Evolutionary conservation across 1,140 invertebrate species (phyloP).

Genomic region (Ceratosolen fusciceps): DNA sequence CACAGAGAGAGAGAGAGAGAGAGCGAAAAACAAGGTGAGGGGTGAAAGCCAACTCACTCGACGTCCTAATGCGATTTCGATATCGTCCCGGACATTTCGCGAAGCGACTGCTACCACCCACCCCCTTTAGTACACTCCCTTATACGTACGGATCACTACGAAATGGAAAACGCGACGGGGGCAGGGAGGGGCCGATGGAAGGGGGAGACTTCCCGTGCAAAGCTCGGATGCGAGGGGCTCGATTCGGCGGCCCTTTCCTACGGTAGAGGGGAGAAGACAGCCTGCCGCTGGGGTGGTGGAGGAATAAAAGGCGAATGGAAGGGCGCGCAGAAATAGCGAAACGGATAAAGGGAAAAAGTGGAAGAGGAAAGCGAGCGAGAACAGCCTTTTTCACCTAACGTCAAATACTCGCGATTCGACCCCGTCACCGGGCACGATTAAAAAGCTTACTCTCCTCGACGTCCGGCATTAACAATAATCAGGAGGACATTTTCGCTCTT

Average conservation of each 20-base stretch:
- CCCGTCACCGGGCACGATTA: background rate
- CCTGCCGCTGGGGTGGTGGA: background rate
- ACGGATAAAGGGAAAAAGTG: slow-evolving; percentile 32
- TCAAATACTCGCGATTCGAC: background rate
- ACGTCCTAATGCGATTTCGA: slow-evolving; percentile 63
- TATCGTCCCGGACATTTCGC: slow-evolving; percentile 61
- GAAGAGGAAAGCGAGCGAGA: background rate
- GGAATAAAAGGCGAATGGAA: slow-evolving; percentile 16
- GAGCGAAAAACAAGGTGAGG: slow-evolving; percentile 5
- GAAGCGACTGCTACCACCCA: slow-evolving; percentile 53
- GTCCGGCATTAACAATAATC: too few species aligned
- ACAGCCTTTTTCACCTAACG: background rate
- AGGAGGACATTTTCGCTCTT: too few species aligned
- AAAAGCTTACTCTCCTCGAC: too few species aligned
- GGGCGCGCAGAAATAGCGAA: slow-evolving; percentile 30
- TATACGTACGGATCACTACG: background rate
- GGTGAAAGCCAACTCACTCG: slow-evolving; percentile 1
- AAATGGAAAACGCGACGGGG: slow-evolving; percentile 41
- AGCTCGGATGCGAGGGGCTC: slow-evolving; percentile 21
- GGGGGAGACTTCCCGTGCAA: slow-evolving; percentile 30
- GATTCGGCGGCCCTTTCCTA: background rate
- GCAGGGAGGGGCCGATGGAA: slow-evolving; percentile 4
- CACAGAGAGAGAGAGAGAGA: slow-evolving; percentile 18
- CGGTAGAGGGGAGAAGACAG: slow-evolving; percentile 22
- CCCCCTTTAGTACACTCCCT: slow-evolving; percentile 2